Conservation (phyloP, 2,888 invertebrate genomes). For the Oscheius sp. region DNA sequence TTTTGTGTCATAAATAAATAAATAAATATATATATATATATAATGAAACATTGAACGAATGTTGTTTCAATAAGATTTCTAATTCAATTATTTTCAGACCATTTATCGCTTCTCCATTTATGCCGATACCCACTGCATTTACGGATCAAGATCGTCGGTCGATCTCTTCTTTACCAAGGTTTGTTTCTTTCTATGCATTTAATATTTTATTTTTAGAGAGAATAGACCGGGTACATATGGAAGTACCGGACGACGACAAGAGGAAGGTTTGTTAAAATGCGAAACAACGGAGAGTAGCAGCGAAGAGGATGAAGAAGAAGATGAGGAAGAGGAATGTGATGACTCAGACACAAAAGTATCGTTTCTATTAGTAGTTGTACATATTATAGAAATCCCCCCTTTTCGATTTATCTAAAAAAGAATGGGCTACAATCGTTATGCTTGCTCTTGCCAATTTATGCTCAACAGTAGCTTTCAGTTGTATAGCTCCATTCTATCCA, state of each 20-base stretch:
- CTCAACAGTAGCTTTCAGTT: conserved; percentile 68
- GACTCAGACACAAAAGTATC: conserved; percentile 12
- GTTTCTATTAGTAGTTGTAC: neutral
- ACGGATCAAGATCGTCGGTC: conserved; percentile 41
- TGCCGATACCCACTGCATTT: conserved; percentile 66
- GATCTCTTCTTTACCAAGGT: conserved; percentile 8
- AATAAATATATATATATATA: neutral
- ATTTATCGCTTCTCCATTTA: conserved; percentile 65
- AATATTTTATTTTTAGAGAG: conserved; percentile 24
- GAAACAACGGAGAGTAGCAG: conserved; percentile 9
- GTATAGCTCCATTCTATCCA: conserved; percentile 70
- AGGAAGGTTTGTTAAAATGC: conserved; percentile 31
- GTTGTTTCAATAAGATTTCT: neutral
- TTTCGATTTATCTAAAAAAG: conserved; percentile 41
- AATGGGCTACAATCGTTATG: conserved; percentile 66
- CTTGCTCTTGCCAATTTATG: conserved; percentile 68
- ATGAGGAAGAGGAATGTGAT: conserved; percentile 31
- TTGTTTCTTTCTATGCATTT: neutral
- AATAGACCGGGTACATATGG: conserved; percentile 28
- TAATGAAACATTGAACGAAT: neutral
- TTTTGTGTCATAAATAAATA: neutral
- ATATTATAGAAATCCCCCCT: conserved; percentile 20
- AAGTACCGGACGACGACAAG: conserved; percentile 26
- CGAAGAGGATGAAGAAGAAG: conserved; percentile 34
- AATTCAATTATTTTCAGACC: conserved; percentile 52